Base-by-base conservation (phyloP, 2,113 vertebrate species). In the Scomber colias region DNA sequence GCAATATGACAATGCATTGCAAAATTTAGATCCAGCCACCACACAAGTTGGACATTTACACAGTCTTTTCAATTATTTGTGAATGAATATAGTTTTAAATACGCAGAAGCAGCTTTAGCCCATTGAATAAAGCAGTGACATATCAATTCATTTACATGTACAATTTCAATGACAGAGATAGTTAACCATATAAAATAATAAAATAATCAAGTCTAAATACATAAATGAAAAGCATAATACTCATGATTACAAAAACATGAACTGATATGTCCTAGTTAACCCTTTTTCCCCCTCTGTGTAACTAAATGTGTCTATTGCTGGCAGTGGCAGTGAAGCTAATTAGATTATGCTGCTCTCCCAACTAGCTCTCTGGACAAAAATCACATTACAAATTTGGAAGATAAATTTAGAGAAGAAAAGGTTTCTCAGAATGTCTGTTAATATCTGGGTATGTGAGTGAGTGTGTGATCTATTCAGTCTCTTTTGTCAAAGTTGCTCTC, bases 1-100 rank as follows among this genome's bases (percentile, higher is more conserved):
- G 79, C 60, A 84, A 49, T 79, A 81, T 57, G 53, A 81, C 77
- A 76, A 61, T 35, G 30, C 54, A 49, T 35, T 48, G 49, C 31
- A 76, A 46, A 75, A 67, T 51, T 4, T 30, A 24, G 15, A 79
- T 40, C 7, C 21, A 72, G 16, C 6, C 27, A 51, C 45, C 51
- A 64, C 21, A 9, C 1, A 6, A 14, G 44, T 11, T 78, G 48
- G 15, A 75, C 15, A 62, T 81, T 51, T n/a, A 56, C 13, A 59
- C 17, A n/a, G 30, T 17, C 3, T 40, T 77, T 60, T 74, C 6
- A 83, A 6, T 71, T 44, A 12, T 10, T 48, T 17, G 13, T 46
- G 1, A 27, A 71, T 76, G 12, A 56, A 27, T 5, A 66, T 19
- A 21, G 17, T 19, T 3, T 13, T 4, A 59, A 50, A 59, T 5